phyloP scores from a whole-genome alignment of 2,797 vertebrate genomes.

The Gymnopithys bicolor region DNA sequence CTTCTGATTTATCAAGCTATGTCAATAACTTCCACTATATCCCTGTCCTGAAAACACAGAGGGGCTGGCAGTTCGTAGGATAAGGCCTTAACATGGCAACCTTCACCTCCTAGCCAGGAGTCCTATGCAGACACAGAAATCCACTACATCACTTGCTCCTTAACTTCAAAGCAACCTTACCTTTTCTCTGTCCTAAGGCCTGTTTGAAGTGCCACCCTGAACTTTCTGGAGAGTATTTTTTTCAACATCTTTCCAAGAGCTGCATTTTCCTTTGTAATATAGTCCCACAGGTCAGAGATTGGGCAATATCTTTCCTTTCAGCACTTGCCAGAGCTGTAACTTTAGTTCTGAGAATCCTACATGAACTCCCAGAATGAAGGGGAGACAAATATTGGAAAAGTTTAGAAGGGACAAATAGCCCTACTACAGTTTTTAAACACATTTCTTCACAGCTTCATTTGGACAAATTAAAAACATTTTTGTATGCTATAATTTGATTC shows the following conservation, averaged over 20 bases:
- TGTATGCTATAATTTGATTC: neutral
- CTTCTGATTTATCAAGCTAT: neutral
- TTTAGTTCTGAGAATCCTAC: neutral
- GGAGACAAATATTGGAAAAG: neutral
- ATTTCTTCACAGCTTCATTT: neutral
- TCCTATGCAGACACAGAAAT: neutral
- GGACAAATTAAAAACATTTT: neutral
- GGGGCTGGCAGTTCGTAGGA: neutral
- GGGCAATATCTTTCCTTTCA: neutral
- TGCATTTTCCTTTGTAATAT: neutral
- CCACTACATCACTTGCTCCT: neutral
- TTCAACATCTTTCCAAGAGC: neutral
- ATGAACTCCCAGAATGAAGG: neutral
- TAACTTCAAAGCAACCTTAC: neutral
- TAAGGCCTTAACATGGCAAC: neutral
- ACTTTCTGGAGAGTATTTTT: neutral
- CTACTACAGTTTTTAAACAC: neutral
- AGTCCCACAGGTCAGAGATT: neutral
- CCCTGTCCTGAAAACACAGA: neutral
- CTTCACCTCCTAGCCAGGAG: neutral
- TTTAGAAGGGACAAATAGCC: neutral
- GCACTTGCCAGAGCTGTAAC: neutral
- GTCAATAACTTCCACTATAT: neutral
- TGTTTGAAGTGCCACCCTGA: accelerated
- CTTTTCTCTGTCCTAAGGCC: neutral